A percentile compares a stretch with the other conserved stretches of the same genome.
phyloP scores from a whole-genome alignment of 2,113 vertebrate genomes.

The Caloenas nicobarica region DNA sequence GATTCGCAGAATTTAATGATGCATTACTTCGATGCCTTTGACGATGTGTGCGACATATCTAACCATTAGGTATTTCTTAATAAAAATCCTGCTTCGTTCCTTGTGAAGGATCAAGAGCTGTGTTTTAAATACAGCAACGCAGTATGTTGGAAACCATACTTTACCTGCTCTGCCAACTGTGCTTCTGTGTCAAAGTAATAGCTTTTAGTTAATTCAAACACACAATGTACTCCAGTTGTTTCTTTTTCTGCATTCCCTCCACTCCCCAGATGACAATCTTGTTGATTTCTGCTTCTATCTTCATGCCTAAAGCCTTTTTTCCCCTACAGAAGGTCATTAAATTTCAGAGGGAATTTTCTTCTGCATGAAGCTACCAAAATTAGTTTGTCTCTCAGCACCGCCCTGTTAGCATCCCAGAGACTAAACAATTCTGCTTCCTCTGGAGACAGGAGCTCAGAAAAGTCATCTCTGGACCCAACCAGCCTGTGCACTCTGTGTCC shows the following conservation, averaged over 20 bases:
- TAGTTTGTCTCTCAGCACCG: neutral
- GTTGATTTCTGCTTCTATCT: conserved; percentile 42
- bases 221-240: neutral
- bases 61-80: neutral
- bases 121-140: neutral
- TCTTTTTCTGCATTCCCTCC: neutral
- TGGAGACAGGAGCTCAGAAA: conserved; percentile 20
- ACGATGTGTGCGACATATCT: neutral
- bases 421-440: conserved; percentile 22
- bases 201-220: conserved; percentile 9
- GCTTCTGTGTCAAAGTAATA: conserved; percentile 23
- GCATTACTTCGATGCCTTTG: neutral
- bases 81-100: neutral
- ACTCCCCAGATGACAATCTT: conserved; percentile 19
- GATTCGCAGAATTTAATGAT: neutral
- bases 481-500: neutral
- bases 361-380: conserved; percentile 38
- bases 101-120: neutral
- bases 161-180: neutral
- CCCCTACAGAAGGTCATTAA: conserved; percentile 45
- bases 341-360: conserved; percentile 14
- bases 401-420: conserved; percentile 3
- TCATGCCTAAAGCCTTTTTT: conserved; percentile 55
- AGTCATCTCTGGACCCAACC: neutral
- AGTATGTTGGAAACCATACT: neutral